These are phyloP conservation scores for Pogonomyrmex californicus DNA, from an alignment of 1,140 invertebrate species.

Conservation along the genomic window DNA sequence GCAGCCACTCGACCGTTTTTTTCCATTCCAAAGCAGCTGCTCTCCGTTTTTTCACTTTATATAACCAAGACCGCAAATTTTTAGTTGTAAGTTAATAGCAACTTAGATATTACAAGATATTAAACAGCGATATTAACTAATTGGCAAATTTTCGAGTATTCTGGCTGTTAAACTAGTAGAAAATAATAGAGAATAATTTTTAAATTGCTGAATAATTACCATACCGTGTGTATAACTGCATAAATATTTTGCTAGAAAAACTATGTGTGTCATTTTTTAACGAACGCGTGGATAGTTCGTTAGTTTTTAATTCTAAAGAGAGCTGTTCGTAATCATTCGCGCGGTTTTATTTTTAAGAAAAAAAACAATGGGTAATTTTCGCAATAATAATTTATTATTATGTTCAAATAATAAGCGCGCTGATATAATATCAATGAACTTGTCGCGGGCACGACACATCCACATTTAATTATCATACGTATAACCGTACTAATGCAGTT, in stretches of 20 bases:
- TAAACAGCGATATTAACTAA: background rate
- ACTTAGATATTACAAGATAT: background rate
- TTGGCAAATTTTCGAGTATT: background rate
- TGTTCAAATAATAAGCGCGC: background rate
- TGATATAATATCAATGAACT: slow-evolving; percentile 39
- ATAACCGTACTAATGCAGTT: slow-evolving; percentile 52
- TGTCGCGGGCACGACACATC: background rate
- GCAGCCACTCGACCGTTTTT: background rate
- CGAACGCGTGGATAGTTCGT: background rate
- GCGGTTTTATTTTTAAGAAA: background rate
- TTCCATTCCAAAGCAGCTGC: background rate
- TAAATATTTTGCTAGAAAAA: background rate
- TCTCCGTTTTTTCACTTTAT: background rate
- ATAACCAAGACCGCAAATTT: background rate
- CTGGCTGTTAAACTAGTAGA: background rate
- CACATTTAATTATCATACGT: slow-evolving; percentile 54
- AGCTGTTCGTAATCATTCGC: background rate
- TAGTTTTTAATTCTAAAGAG: background rate
- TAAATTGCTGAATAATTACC: background rate
- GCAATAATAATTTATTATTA: background rate
- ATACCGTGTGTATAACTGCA: background rate
- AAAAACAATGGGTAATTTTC: background rate
- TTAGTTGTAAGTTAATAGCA: background rate
- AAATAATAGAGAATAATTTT: background rate
- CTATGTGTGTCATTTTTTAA: background rate